Conservation (phyloP, 2,113 vertebrate genomes). For the Pimephales promelas region DNA sequence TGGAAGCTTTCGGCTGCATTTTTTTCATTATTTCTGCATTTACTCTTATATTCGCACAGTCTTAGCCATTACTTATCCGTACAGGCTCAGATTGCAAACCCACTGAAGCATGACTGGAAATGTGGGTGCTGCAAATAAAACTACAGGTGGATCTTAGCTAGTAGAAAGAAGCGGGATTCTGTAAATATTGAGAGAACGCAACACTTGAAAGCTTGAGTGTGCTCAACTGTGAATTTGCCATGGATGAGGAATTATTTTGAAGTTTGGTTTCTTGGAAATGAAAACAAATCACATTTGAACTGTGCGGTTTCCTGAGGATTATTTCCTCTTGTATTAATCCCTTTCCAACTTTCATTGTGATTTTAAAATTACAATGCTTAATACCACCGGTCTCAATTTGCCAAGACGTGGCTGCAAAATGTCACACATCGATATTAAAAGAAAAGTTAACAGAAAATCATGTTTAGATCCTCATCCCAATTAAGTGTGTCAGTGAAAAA, state of each 20-base stretch:
- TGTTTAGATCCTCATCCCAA: background rate
- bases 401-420: background rate
- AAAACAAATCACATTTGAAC: background rate
- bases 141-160: conserved; percentile 12
- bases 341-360: background rate
- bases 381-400: background rate
- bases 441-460: conserved; percentile 1
- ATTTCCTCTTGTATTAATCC: conserved; percentile 1
- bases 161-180: background rate
- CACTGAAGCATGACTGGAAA: conserved; percentile 35
- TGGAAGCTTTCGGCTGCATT: conserved; percentile 19
- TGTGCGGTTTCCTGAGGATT: background rate
- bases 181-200: conserved; percentile 31
- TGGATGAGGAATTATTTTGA: conserved; percentile 6
- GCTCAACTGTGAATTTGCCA: background rate
- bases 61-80: conserved; percentile 43
- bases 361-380: background rate
- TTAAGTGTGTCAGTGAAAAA: background rate
- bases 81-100: conserved; percentile 35
- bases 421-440: background rate
- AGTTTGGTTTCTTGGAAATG: background rate
- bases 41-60: conserved; percentile 26
- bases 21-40: conserved; percentile 14
- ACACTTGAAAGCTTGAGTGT: background rate
- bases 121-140: conserved; percentile 36